Evolutionary conservation across 1,140 invertebrate species (phyloP).

Genomic region (Plodia interpunctella): DNA sequence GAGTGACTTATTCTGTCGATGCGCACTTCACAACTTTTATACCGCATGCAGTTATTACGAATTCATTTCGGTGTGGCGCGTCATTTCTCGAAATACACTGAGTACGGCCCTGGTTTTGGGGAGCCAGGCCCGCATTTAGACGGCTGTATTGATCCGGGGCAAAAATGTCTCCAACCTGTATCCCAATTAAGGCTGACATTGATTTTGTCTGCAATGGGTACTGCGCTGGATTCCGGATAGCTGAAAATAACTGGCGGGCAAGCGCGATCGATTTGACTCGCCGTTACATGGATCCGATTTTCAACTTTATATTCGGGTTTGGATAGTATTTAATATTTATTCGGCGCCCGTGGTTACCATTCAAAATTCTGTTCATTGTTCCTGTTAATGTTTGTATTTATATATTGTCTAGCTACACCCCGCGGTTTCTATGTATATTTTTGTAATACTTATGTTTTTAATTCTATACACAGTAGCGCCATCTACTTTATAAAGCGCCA

Average conservation of each 20-base stretch:
- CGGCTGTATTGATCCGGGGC: conserved; percentile 37
- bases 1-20: conserved; percentile 1
- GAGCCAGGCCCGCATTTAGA: background rate
- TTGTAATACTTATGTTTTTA: no score
- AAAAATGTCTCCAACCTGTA: conserved; percentile 54
- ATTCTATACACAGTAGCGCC: no score
- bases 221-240: conserved; percentile 9
- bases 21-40: conserved; percentile 4
- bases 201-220: conserved; percentile 46
- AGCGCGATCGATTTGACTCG: conserved; percentile 26
- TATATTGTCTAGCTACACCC: no score
- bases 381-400: no score
- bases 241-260: conserved; percentile 42
- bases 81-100: background rate
- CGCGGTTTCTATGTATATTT: no score
- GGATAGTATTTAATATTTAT: background rate
- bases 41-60: background rate
- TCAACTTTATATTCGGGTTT: background rate
- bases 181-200: conserved; percentile 59
- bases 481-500: no score
- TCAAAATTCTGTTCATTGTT: no score
- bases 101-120: background rate
- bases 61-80: background rate
- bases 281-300: background rate
- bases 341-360: no score